Evolutionary conservation across 2,113 vertebrate genomes (phyloP), one percentile per base, ranked within the genome.

Genomic region (Halichoeres trimaculatus): DNA sequence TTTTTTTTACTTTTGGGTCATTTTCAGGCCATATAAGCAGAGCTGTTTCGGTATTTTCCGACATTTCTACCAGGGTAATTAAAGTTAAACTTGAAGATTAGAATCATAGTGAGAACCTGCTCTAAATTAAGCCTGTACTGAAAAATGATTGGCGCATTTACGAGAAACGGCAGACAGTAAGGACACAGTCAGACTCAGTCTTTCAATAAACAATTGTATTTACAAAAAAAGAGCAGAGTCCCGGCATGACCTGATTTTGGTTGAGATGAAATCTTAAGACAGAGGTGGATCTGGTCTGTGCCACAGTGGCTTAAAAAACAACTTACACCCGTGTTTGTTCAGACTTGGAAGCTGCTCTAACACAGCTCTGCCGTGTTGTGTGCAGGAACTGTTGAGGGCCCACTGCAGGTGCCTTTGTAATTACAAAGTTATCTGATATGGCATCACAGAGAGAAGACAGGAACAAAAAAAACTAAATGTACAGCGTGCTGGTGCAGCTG

Each of bases 131-230:
- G 3, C 48, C n/a, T 8, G 26, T 5, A 22, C 36, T 38, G 48
- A n/a, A 8, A 52, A 1, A 26, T 20, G 14, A 52, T 11, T 52
- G 19, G 60, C 52, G n/a, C 45, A 48, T 48, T 48, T 45, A 5
- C 10, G 8, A n/a, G n/a, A 48, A 16, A 45, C 9, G 17, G 17
- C 17, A 17, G 45, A 40, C 14, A 35, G 17, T 50, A 78, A 77
- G 63, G 48, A 82, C 24, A 45, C 64, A 72, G 56, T 23, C 30
- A 70, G 60, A 86, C 74, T 71, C 17, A 58, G 57, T 34, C 23
- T 85, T 85, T 87, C 51, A 88, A 83, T 80, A 85, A 88, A 81
- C 70, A 88, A 88, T 20, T 85, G 64, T 89, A 90, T 92, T 89
- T 88, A 89, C 81, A 91, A 88, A 83, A 76, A 64, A 76, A 59